Evolutionary conservation across 2,888 invertebrate genomes (phyloP), one percentile per base, ranked within the genome.

Genomic region (Acanthosoma haemorrhoidale): DNA sequence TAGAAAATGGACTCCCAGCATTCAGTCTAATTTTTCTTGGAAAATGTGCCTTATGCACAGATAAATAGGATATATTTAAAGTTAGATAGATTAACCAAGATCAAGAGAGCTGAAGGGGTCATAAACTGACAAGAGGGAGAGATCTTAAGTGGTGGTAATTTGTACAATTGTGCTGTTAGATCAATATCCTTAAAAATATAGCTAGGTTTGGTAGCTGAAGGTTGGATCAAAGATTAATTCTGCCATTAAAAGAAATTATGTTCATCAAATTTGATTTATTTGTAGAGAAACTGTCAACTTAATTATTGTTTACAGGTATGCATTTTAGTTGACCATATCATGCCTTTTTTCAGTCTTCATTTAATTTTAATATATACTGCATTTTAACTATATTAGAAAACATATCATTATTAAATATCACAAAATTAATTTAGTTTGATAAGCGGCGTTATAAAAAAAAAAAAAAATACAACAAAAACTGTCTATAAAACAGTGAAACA

Each of bases 341-440:
- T 21, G 43, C 43, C 43, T 43, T 43, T n/a, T n/a, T n/a, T 43
- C 43, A 43, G 43, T 43, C 43, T 43, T 43, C 21, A 43, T 43
- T 43, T 21, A 43, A 43, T 11, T 21, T 43, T 43, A 21, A 11
- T 21, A 43, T 43, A 43, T 43, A 43, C 43, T 21, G 18, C 43
- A 43, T 43, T 16, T n/a, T 43, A 43, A 43, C 43, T 43, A 43
- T 11, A 43, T 21, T 43, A 21, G 21, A 21, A 43, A 9, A 43
- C 16, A 51, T 51, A 25, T 51, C 21, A 51, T 51, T 51, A 51
- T n/a, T 51, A 51, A 51, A 51, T 51, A 51, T 51, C 51, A 51
- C 51, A 51, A 51, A 25, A 51, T 4, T 51, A 51, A 51, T 51
- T 3, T 16, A 41, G 18, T 41, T 8, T 25, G 25, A 25, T 51